phyloP scores from a whole-genome alignment of 2,797 vertebrate species.

The Tauraco hartlaubi region DNA sequence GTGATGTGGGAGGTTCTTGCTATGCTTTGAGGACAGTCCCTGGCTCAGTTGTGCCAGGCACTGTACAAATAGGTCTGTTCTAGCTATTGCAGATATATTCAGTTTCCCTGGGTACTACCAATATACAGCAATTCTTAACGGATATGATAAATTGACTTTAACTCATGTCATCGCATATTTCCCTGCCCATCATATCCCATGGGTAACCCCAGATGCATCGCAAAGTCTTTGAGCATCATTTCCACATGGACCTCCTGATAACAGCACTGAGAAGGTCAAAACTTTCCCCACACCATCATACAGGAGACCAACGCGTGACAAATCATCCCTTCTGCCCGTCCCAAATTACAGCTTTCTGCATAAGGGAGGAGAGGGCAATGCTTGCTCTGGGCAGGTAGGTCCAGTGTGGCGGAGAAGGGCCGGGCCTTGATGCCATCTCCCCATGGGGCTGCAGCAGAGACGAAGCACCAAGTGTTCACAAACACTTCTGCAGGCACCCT shows the following conservation, averaged over 20 bases:
- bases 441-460: not conserved
- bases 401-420: not conserved
- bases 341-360: accelerated
- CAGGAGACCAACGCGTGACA: not conserved
- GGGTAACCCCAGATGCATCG: not conserved
- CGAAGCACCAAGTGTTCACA: not conserved
- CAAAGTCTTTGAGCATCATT: not conserved
- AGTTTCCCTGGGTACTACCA: not conserved
- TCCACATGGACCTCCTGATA: not conserved
- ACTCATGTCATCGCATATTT: accelerated
- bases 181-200: not conserved
- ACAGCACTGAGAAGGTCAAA: not conserved
- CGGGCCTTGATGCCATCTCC: not conserved
- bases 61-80: not conserved
- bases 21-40: not conserved
- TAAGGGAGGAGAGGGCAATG: not conserved
- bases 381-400: not conserved
- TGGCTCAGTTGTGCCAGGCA: not conserved
- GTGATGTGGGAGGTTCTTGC: not conserved
- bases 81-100: not conserved
- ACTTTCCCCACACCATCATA: not conserved
- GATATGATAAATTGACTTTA: not conserved
- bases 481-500: not conserved
- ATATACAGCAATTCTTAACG: not conserved
- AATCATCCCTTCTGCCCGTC: not conserved